Evolutionary conservation across 2,113 vertebrate genomes (phyloP).

Genomic region (Pachycephala philippinensis): DNA sequence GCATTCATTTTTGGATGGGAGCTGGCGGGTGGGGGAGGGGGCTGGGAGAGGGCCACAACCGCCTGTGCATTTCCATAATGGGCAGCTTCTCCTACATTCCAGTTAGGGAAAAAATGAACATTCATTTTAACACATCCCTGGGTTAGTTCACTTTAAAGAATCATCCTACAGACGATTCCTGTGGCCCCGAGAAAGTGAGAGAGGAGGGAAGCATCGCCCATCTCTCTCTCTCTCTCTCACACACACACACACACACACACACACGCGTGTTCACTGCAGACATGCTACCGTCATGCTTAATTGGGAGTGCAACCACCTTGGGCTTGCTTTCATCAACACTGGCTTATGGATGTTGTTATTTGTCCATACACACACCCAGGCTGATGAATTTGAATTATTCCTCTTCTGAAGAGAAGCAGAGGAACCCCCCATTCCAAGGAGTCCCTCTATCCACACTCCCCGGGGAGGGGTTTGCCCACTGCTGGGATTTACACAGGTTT

Average conservation of each 20-base stretch:
- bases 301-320: background rate
- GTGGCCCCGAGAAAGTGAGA: background rate
- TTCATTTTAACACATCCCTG: background rate
- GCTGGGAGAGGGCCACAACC: background rate
- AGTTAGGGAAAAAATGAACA: background rate
- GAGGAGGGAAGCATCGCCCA: background rate
- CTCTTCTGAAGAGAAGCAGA: constrained; percentile 20
- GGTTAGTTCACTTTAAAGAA: background rate
- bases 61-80: constrained; percentile 39
- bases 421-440: background rate
- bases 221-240: too few relatives aligned
- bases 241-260: too few relatives aligned
- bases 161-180: background rate
- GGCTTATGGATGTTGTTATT: background rate
- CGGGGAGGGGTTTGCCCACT: background rate
- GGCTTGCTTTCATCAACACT: background rate
- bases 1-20: constrained; percentile 81
- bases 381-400: constrained; percentile 27
- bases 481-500: background rate
- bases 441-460: background rate
- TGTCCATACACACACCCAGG: background rate
- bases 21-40: constrained; percentile 68
- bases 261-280: background rate
- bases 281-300: background rate
- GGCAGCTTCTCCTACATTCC: constrained; percentile 14